Conservation (phyloP, 1,140 invertebrate genomes). For the Zaprionus ornatus region DNA sequence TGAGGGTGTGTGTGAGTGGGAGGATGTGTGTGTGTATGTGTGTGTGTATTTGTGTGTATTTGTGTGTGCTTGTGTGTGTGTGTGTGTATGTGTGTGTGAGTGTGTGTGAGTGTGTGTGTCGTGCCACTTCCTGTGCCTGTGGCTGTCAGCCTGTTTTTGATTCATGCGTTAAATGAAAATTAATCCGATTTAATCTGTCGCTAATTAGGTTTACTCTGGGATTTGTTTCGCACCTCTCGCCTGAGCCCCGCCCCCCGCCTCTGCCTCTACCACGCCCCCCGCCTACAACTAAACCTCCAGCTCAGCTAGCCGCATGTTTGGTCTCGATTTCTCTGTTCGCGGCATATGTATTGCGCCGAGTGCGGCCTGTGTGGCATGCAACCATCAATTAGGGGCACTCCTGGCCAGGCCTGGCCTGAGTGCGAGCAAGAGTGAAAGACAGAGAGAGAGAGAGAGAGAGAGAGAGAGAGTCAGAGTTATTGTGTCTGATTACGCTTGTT, state of each 20-base stretch:
- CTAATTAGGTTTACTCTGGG: conserved; percentile 82
- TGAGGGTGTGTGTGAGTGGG: background rate
- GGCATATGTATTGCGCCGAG: conserved; percentile 11
- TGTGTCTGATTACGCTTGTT: conserved; percentile 6
- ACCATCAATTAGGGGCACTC: conserved; percentile 37
- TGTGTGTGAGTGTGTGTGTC: background rate
- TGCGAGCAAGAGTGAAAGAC: background rate
- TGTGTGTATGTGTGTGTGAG: background rate
- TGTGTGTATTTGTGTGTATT: background rate
- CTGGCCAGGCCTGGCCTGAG: background rate
- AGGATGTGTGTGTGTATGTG: background rate
- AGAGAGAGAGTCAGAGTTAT: background rate
- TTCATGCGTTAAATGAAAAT: conserved; percentile 82
- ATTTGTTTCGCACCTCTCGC: conserved; percentile 74
- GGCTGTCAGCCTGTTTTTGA: conserved; percentile 72
- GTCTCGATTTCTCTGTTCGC: conserved; percentile 27
- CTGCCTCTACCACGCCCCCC: background rate
- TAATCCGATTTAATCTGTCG: conserved; percentile 82
- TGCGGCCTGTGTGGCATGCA: background rate
- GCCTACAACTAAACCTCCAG: background rate
- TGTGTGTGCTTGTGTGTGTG: background rate
- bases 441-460: background rate
- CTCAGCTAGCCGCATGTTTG: conserved; percentile 27
- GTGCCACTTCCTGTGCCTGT: conserved; percentile 42
- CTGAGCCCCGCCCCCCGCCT: background rate